A percentile compares a stretch with the other conserved stretches of the same genome.
phyloP scores from a whole-genome alignment of 2,888 invertebrate species.

The Nemotelus pantherinus region DNA sequence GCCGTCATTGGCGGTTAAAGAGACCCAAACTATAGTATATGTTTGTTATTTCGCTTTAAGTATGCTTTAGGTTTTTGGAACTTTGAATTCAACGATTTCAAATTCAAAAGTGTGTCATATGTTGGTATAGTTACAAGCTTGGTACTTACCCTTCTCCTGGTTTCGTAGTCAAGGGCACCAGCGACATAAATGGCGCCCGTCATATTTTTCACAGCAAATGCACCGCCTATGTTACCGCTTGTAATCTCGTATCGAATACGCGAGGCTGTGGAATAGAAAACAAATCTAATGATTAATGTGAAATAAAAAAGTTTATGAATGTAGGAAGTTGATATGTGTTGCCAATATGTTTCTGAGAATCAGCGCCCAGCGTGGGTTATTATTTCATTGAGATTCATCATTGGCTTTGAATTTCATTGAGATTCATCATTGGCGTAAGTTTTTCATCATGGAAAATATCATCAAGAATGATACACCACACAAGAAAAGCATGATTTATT shows the following conservation, averaged over 20 bases:
- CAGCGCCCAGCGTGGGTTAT: too few species aligned
- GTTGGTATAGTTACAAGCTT: background rate
- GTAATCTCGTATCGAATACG: conserved; percentile 99
- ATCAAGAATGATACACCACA: too few species aligned
- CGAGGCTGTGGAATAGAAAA: conserved; percentile 77
- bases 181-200: conserved; percentile 98
- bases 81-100: conserved; percentile 1
- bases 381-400: too few species aligned
- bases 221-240: conserved; percentile 98
- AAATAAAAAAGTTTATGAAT: background rate
- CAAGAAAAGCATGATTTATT: too few species aligned
- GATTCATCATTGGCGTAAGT: too few species aligned
- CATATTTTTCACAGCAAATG: conserved; percentile 97
- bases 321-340: too few species aligned
- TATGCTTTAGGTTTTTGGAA: conserved; percentile 6
- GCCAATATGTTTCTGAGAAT: too few species aligned
- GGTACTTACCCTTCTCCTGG: conserved; percentile 88
- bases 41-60: background rate
- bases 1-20: too few species aligned
- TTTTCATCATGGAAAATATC: too few species aligned
- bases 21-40: conserved; percentile 9
- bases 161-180: conserved; percentile 96
- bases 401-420: too few species aligned
- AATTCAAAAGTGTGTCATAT: background rate
- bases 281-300: conserved; percentile 19